Base-by-base conservation (phyloP, 2,888 invertebrate species). In the Entomobrya multifasciata region DNA sequence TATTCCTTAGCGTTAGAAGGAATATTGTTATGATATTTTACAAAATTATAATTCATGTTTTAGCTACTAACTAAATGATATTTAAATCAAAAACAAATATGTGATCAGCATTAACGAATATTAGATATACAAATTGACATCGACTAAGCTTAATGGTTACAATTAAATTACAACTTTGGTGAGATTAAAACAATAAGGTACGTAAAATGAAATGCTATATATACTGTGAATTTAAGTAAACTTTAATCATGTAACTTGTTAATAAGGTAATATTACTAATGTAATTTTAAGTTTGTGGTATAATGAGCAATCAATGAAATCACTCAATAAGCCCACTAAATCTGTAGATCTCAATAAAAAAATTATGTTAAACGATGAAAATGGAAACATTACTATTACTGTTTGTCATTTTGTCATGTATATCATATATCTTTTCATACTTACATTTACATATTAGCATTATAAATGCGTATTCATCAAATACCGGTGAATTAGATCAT, bases 51-150 rank as follows among this genome's bases (percentile, higher is more conserved):
- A 17, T n/a, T 44, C 8, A 52, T 52, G 17, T 15, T 52, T 36
- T 36, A 30, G 8, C 1, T 36, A 65, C 8, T 17, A 65, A 36
- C 17, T 36, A 62, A 30, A 30, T 62, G 17, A 36, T 41, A 41
- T n/a, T 52, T 57, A 13, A 57, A 57, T 11, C 47, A 49, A 70
- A 10, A 70, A 70, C 47, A 44, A 27, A 70, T 70, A 70, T 70
- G 70, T 70, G 70, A 70, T 70, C 70, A 70, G 70, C 70, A 70
- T 70, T 70, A 70, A 70, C 70, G 70, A 70, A 70, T 47, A 47
- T 22, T 27, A 70, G 25, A 49, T 15, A 49, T 49, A n/a, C 13
- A 15, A 49, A 15, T 13, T 3, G 2, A 8, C 17, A 1, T 47
- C 47, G 47, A 70, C 25, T 70, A n/a, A 20, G 41, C 65, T 49